Evolutionary conservation across 1,140 invertebrate genomes (phyloP).

Genomic region (Atta texana): DNA sequence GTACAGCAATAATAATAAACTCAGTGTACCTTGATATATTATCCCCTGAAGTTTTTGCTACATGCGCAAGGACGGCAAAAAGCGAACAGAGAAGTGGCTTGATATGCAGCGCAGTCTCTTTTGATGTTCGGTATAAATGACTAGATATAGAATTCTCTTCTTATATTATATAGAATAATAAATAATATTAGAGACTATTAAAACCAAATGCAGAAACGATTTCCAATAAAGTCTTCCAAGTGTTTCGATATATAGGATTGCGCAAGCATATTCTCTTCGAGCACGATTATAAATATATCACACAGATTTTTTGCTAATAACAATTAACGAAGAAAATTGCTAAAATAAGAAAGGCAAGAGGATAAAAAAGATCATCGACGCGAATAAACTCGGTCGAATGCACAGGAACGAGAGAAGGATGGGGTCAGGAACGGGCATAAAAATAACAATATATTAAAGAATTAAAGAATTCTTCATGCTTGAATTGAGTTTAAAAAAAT

Average conservation of each 20-base stretch:
- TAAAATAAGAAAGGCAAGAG: conserved; percentile 23
- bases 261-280: conserved; percentile 4
- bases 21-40: conserved; percentile 13
- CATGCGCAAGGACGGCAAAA: conserved; percentile 32
- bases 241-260: background rate
- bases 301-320: conserved; percentile 3
- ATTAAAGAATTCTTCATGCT: conserved; percentile 5
- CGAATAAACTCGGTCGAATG: conserved; percentile 29
- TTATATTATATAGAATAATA: conserved; percentile 16
- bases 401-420: conserved; percentile 16
- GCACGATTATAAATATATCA: conserved; percentile 10
- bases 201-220: background rate
- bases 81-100: conserved; percentile 15
- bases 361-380: conserved; percentile 2
- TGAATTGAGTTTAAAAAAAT: background rate
- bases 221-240: background rate
- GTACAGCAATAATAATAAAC: conserved; percentile 8
- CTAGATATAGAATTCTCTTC: background rate
- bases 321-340: conserved; percentile 21
- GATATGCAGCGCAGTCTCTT: background rate
- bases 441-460: conserved; percentile 19
- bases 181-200: conserved; percentile 8
- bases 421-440: background rate
- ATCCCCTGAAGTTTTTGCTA: conserved; percentile 7
- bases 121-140: conserved; percentile 18